phyloP scores from a whole-genome alignment of 2,113 vertebrate genomes.

The Electrona antarctica region DNA sequence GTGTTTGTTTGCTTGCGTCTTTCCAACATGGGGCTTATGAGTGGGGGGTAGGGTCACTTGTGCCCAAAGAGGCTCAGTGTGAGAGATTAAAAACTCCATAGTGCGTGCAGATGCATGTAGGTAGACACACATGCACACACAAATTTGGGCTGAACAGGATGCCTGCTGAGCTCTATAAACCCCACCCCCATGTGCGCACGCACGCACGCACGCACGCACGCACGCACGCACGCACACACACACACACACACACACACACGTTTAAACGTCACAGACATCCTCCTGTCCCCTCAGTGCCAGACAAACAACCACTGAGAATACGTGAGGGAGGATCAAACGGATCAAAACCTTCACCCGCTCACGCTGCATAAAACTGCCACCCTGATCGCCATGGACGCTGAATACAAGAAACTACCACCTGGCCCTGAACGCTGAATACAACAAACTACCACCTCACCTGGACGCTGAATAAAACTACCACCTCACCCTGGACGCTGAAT shows the following conservation, averaged over 20 bases:
- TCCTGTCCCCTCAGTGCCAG: conserved; percentile 15
- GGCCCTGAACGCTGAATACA: too few species aligned
- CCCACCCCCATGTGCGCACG: conserved; percentile 57
- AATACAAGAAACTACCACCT: too few species aligned
- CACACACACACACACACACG: conserved; percentile 16
- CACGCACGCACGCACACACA: conserved; percentile 35
- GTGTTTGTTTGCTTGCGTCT: neutral
- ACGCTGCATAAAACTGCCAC: neutral
- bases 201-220: conserved; percentile 23
- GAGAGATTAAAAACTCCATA: conserved; percentile 63
- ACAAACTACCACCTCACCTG: neutral
- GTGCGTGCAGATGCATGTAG: neutral
- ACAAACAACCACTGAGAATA: conserved; percentile 27
- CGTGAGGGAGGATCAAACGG: conserved; percentile 12
- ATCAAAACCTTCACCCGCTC: neutral
- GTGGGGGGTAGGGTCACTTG: conserved; percentile 56
- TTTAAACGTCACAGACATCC: conserved; percentile 55
- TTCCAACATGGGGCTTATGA: conserved; percentile 57
- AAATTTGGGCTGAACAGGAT: conserved; percentile 63
- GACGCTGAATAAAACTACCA: conserved; percentile 2
- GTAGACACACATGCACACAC: conserved; percentile 28
- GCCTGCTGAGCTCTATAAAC: conserved; percentile 51
- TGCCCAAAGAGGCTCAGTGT: conserved; percentile 68
- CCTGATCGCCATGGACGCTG: too few species aligned
- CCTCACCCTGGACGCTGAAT: neutral